Percentiles rank a stretch among this genome's conserved stretches.
Evolutionary conservation across 2,113 vertebrate genomes (phyloP).

Genomic region (Sitta europaea): DNA sequence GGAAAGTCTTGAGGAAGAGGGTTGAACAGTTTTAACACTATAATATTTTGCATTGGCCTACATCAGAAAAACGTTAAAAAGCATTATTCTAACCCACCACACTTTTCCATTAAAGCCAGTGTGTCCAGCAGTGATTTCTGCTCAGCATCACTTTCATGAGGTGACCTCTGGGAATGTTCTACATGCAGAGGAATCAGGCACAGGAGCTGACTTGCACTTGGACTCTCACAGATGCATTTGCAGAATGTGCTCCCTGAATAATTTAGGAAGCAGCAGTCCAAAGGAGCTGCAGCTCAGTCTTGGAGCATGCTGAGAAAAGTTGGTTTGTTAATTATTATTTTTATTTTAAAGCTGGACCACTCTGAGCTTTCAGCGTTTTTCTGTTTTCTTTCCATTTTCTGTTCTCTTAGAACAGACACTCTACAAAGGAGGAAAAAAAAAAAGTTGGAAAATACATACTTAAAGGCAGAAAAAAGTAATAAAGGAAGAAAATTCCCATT

Average conservation of each 20-base stretch:
- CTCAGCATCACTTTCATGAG: not conserved
- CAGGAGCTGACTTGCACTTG: not conserved
- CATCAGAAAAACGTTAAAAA: not conserved
- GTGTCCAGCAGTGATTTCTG: not conserved
- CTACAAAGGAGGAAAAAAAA: not conserved
- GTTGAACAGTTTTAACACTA: fast-evolving
- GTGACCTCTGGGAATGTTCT: not conserved
- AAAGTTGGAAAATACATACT: not conserved
- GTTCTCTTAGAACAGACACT: not conserved
- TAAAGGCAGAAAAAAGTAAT: not conserved
- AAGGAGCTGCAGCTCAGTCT: not conserved
- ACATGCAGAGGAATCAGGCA: not conserved
- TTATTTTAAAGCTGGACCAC: not conserved
- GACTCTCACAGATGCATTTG: not conserved
- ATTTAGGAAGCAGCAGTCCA: not conserved
- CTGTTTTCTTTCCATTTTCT: not conserved
- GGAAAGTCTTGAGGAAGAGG: not conserved
- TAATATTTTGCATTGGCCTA: not conserved
- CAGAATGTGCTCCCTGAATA: not conserved
- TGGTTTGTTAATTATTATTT: not conserved
- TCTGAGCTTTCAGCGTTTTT: not conserved
- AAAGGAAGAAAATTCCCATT: not conserved
- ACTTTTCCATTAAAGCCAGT: not conserved
- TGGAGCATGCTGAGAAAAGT: not conserved
- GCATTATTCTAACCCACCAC: not conserved